Conservation (phyloP, 2,797 vertebrate species). For the Taeniopygia guttata region DNA sequence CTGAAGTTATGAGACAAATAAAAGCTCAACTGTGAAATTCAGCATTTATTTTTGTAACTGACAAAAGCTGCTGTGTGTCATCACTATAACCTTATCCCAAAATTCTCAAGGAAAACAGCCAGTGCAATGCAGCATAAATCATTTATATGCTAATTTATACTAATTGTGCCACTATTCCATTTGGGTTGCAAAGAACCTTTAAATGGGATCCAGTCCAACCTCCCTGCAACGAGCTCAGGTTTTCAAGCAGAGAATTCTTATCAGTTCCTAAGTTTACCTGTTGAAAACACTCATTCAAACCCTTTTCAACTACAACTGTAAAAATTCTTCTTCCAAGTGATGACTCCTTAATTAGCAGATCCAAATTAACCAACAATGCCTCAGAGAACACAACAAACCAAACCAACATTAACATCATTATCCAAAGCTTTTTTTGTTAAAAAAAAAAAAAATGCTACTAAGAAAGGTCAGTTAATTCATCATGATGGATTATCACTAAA, state of each 20-base stretch:
- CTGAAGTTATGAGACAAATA: not conserved
- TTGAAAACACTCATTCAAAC: not conserved
- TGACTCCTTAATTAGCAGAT: not conserved
- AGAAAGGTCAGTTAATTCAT: constrained; percentile 70
- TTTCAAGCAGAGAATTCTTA: not conserved
- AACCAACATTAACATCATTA: not conserved
- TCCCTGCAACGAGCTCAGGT: not conserved
- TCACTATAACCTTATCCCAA: too few relatives aligned
- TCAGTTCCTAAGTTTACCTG: not conserved
- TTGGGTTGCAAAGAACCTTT: not conserved
- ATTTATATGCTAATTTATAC: not conserved
- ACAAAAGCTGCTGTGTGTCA: not conserved
- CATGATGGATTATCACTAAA: constrained; percentile 67
- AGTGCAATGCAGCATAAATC: not conserved
- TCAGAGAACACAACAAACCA: not conserved
- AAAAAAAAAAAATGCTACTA: not conserved
- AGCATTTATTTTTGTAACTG: not conserved
- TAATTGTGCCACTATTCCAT: not conserved
- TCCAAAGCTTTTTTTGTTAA: not conserved
- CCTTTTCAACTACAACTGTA: not conserved
- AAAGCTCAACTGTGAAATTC: not conserved
- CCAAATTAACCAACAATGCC: not conserved
- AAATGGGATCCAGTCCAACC: not conserved
- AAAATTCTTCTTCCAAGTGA: not conserved
- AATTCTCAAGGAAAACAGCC: not conserved